Base-by-base conservation (phyloP, 2,888 invertebrate genomes). In the Leuctra nigra region DNA sequence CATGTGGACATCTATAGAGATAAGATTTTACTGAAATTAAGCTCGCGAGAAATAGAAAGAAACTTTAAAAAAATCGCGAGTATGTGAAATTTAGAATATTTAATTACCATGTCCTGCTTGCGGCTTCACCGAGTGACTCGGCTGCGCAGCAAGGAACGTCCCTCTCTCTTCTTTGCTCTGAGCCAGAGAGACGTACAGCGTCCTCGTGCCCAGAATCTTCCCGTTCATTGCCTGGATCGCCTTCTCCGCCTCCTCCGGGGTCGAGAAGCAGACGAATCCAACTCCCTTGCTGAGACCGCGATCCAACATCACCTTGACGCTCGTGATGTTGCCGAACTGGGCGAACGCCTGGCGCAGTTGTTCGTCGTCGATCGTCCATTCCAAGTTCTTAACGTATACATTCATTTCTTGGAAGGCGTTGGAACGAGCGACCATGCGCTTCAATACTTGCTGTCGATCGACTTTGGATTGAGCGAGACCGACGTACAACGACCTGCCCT, bases 91-190 rank as follows among this genome's bases (percentile, higher is more conserved):
- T n/a, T n/a, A n/a, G n/a, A n/a, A n/a, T n/a, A n/a, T n/a, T n/a
- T n/a, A n/a, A n/a, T n/a, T n/a, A n/a, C n/a, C n/a, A n/a, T n/a
- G n/a, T n/a, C n/a, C n/a, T n/a, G n/a, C n/a, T n/a, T n/a, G n/a
- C n/a, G n/a, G n/a, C n/a, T n/a, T n/a, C n/a, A n/a, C n/a, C n/a
- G n/a, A n/a, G n/a, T n/a, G n/a, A n/a, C n/a, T n/a, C n/a, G n/a
- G n/a, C n/a, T n/a, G n/a, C n/a, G n/a, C n/a, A n/a, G n/a, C n/a
- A 29, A 85, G 72, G 67, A 82, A 82, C 13, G 83, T 82, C 63
- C 82, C 80, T 38, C 86, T 75, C 63, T 85, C 85, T 66, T 86
- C 86, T 66, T 84, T 84, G 22, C 84, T 75, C 68, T 86, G 86
- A 38, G 86, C 86, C 58, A 86, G 70, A 24, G 84, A 84, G 11